Evolutionary conservation across 2,113 vertebrate genomes (phyloP).

Genomic region (Coptodon bakossiorum): DNA sequence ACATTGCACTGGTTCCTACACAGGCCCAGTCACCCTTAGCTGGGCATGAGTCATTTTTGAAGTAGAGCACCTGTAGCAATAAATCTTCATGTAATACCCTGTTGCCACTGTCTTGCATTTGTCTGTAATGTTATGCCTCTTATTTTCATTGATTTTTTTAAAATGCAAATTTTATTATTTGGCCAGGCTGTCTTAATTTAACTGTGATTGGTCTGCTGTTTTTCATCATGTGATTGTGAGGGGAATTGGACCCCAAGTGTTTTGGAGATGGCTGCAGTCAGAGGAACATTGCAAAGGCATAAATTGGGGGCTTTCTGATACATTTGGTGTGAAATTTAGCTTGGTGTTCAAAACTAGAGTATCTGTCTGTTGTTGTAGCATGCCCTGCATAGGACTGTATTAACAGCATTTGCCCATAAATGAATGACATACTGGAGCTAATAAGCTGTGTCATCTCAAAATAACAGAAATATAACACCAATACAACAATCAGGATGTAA

Average conservation of each 20-base stretch:
- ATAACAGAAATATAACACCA: background rate
- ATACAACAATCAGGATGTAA: background rate
- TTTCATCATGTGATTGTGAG: background rate
- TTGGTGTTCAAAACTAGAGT: background rate
- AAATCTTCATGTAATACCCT: background rate
- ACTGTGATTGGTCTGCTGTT: background rate
- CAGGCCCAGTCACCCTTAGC: background rate
- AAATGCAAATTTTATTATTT: background rate
- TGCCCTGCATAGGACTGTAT: fast-evolving
- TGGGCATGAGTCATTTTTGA: background rate
- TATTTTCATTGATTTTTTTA: fast-evolving
- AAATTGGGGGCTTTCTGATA: background rate
- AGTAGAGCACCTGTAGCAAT: background rate
- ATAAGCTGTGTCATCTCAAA: background rate
- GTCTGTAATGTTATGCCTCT: background rate
- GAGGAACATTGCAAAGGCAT: background rate
- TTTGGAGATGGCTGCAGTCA: background rate
- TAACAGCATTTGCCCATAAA: background rate
- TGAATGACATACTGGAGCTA: background rate
- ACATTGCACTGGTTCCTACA: background rate
- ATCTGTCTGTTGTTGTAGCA: background rate
- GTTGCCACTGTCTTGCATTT: background rate
- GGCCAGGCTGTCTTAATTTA: background rate
- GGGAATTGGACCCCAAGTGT: background rate
- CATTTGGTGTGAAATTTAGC: background rate